Evolutionary conservation across 2,113 vertebrate genomes (phyloP), one percentile per base, ranked within the genome.

Genomic region (Sebastes schlegelii): DNA sequence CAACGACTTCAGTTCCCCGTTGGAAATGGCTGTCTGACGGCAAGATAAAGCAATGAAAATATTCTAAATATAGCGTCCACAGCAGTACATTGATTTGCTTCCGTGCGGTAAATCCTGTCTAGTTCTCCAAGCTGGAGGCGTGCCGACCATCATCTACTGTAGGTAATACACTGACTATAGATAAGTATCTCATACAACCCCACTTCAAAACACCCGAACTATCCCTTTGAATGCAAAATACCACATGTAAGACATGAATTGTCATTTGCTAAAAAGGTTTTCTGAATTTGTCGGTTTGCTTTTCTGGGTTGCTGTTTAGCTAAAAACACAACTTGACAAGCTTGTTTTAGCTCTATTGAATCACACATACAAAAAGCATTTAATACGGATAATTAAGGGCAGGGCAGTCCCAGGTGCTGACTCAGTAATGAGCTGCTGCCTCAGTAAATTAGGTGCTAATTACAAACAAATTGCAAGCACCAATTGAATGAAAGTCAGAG

Each of bases 361-460:
- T 69, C 49, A 74, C 40, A n/a, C 16, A 34, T 34, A 34, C 16
- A 48, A 23, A 45, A 43, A 58, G 4, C 5, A 60, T 40, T 16
- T 11, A 49, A 52, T 10, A 66, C 5, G 62, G 8, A 46, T 74
- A 0, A 34, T 40, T 65, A 12, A 70, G 14, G 6, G 65, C 6
- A 6, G 69, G n/a, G 23, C 14, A 70, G 21, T 58, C 45, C 21
- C 65, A 60, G 58, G 16, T 69, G 84, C 64, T 74, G 49, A 52
- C 51, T 40, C 26, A 52, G 49, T 79, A 51, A 79, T 63, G 34
- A 80, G 72, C 51, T 66, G 66, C 60, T 65, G 60, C 21, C 17
- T 45, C 26, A 54, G 71, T 74, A 69, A 51, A 82, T 58, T 19
- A 82, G 13, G 58, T 65, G 67, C 19, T 67, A 62, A 72, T 77